Evolutionary conservation across 2,888 invertebrate genomes (phyloP), one percentile per base, ranked within the genome.

Genomic region (Physocephala rufipes): DNA sequence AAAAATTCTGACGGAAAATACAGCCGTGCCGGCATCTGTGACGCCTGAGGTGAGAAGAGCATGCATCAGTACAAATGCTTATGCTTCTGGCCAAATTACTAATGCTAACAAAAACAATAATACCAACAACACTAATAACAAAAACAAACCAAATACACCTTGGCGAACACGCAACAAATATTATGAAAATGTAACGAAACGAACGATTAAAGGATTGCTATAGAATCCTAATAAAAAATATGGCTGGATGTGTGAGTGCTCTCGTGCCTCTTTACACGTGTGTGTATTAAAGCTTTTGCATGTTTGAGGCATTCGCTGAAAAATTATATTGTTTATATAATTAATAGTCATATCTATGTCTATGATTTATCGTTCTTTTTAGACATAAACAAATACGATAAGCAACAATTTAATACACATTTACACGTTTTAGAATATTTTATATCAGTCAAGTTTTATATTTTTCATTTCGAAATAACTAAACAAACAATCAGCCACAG

Each of bases 181-280:
- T 77, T 87, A 87, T 77, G 86, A 85, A 74, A 87, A 87, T 75
- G 87, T 89, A 77, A 88, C 89, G 78, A 88, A 89, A 78, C 89
- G 89, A 81, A 88, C 89, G 74, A 87, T 89, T 79, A 89, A 89
- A 84, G 87, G 89, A 74, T 88, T 89, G 82, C 84, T 89, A 78
- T 88, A 80, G 80, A 70, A 66, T 66, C 53, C 47, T 15, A 16
- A 28, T 21, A 36, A 24, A 47, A 16, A 9, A 19, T 53, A n/a
- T 12, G 53, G 12, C 53, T 53, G 21, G 19, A 12, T 53, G 9
- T 21, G 21, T 36, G 36, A 4, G 5, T 36, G 4, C 9, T 36
- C 36, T 24, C 21, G 21, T 21, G 15, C 9, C 53, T 53, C 16
- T 53, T 5, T 53, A 12, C 12, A n/a, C 21, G 49, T 49, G 49